A percentile compares a stretch with the other conserved stretches of the same genome.
Evolutionary conservation across 2,888 invertebrate species (phyloP).

Genomic region (Hanleya hanleyi): DNA sequence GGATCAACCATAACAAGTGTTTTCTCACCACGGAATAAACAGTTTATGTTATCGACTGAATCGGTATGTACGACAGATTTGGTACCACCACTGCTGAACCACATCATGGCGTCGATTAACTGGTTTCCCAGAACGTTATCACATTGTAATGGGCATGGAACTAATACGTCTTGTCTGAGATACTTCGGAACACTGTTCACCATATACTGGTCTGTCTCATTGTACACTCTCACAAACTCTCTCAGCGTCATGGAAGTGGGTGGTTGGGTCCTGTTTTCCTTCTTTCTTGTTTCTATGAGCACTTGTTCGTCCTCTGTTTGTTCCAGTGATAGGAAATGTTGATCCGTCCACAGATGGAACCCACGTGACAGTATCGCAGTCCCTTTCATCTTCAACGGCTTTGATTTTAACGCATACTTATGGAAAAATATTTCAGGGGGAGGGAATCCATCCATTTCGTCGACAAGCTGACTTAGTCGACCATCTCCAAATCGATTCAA

Average conservation of each 20-base stretch:
- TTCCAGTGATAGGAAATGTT: conserved; percentile 60
- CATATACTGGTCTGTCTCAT: conserved; percentile 65
- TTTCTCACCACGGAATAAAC: conserved; percentile 67
- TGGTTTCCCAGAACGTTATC: conserved; percentile 45
- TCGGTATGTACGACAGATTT: conserved; percentile 73
- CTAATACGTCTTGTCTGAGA: conserved; percentile 61
- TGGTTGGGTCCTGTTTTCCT: conserved; percentile 62
- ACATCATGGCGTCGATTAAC: conserved; percentile 66
- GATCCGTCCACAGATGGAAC: conserved; percentile 64
- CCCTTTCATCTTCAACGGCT: conserved; percentile 63
- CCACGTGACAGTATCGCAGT: conserved; percentile 61
- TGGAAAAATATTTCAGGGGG: conserved; percentile 55
- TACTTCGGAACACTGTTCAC: conserved; percentile 64
- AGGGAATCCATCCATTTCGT: conserved; percentile 57
- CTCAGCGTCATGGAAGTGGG: conserved; percentile 54
- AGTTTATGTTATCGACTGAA: conserved; percentile 71
- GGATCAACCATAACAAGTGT: conserved; percentile 67
- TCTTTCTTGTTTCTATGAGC: conserved; percentile 66
- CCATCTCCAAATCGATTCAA: conserved; percentile 63
- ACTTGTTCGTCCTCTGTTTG: conserved; percentile 51
- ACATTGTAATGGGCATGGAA: conserved; percentile 68
- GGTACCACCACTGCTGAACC: conserved; percentile 73
- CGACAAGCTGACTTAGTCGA: conserved; percentile 45
- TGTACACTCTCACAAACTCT: conserved; percentile 66
- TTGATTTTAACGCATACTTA: conserved; percentile 51